Conservation (phyloP, 1,140 invertebrate genomes). For the Protaetia brevitarsis region DNA sequence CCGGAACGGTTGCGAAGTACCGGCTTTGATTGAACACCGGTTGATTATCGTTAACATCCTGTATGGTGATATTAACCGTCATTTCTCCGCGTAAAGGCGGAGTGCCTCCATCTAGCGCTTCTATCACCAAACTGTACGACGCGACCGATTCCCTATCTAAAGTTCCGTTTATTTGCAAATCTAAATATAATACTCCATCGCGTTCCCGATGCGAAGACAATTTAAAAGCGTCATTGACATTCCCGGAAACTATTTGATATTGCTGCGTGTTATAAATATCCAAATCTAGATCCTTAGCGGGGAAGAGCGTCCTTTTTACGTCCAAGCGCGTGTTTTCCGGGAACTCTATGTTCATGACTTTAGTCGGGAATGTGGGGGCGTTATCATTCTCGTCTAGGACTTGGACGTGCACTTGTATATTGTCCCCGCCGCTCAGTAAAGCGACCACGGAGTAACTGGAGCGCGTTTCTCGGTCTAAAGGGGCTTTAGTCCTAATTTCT, state of each 20-base stretch:
- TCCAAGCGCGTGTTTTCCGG: slow-evolving; percentile 92
- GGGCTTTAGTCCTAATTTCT: slow-evolving; percentile 81
- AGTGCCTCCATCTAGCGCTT: slow-evolving; percentile 89
- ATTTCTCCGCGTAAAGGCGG: slow-evolving; percentile 83
- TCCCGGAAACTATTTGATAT: slow-evolving; percentile 91
- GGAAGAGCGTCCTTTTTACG: slow-evolving; percentile 85
- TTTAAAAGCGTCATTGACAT: slow-evolving; percentile 87
- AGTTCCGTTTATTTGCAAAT: slow-evolving; percentile 89
- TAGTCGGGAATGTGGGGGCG: slow-evolving; percentile 81
- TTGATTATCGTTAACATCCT: slow-evolving; percentile 95
- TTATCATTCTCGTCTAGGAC: slow-evolving; percentile 98
- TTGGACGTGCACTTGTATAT: slow-evolving; percentile 80
- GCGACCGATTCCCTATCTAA: slow-evolving; percentile 88
- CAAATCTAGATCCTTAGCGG: slow-evolving; percentile 87
- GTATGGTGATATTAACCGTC: slow-evolving; percentile 88
- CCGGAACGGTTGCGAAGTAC: slow-evolving; percentile 82
- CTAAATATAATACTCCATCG: slow-evolving; percentile 87
- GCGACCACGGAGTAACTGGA: slow-evolving; percentile 86
- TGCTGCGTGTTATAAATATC: slow-evolving; percentile 87
- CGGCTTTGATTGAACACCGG: slow-evolving; percentile 89
- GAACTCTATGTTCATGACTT: slow-evolving; percentile 84
- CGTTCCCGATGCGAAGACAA: slow-evolving; percentile 82
- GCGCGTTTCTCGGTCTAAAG: slow-evolving; percentile 84
- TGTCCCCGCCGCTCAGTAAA: slow-evolving; percentile 78
- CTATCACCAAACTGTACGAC: slow-evolving; percentile 84